phyloP scores from a whole-genome alignment of 1,140 invertebrate genomes.

The Dufourea novaeangliae region DNA sequence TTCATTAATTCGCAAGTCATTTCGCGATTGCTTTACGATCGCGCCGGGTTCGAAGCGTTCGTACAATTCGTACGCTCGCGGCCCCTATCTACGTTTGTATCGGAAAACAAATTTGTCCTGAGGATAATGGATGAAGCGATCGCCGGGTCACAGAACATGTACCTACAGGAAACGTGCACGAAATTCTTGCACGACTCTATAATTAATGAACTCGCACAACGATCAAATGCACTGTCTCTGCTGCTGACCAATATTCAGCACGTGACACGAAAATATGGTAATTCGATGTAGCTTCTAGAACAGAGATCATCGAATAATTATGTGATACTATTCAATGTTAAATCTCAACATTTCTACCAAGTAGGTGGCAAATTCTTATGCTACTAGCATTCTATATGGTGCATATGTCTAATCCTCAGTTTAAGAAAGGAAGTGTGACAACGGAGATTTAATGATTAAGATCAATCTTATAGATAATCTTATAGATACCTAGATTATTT shows the following conservation, averaged over 20 bases:
- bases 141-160: conserved; percentile 68
- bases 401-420: too few relatives aligned
- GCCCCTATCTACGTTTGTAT: conserved; percentile 72
- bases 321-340: neutral
- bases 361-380: neutral
- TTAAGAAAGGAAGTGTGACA: too few relatives aligned
- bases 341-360: neutral
- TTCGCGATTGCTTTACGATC: conserved; percentile 70
- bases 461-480: too few relatives aligned
- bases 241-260: neutral
- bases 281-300: conserved; percentile 31
- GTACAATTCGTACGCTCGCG: conserved; percentile 59
- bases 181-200: conserved; percentile 64
- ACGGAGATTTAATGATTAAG: too few relatives aligned
- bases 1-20: conserved; percentile 77
- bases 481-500: too few relatives aligned
- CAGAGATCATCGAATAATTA: conserved; percentile 4
- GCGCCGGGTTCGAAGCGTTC: conserved; percentile 61
- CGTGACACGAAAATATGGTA: conserved; percentile 7
- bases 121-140: conserved; percentile 78
- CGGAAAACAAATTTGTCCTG: conserved; percentile 79
- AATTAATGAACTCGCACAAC: conserved; percentile 68
- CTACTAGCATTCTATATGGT: too few relatives aligned
- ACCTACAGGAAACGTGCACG: conserved; percentile 59
- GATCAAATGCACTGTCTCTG: conserved; percentile 20